These are phyloP conservation scores for Drosophila tripunctata DNA, from an alignment of 2,888 invertebrate genomes.

Conservation along the genomic window DNA sequence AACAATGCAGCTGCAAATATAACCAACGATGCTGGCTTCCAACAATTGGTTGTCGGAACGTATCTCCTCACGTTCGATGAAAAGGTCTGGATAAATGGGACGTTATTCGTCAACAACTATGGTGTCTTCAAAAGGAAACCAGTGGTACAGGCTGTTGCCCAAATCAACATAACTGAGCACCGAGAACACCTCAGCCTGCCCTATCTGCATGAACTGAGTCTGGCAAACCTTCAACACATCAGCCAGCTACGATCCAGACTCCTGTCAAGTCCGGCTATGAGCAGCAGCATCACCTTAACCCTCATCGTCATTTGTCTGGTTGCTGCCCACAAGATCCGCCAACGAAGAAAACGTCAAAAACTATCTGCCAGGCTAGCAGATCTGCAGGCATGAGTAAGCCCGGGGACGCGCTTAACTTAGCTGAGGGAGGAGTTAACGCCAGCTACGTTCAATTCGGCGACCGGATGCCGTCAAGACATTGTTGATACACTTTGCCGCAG, in stretches of 20 bases:
- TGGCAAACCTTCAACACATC: not conserved
- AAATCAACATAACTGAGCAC: not conserved
- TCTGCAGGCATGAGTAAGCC: no score
- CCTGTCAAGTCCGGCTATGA: not conserved
- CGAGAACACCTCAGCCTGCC: not conserved
- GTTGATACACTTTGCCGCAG: not conserved
- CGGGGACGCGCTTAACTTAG: no score
- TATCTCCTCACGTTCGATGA: not conserved
- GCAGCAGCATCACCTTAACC: not conserved
- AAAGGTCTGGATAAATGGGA: not conserved
- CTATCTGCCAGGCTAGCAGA: no score
- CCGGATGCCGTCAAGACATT: not conserved
- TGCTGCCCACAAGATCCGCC: no score
- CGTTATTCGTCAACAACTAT: not conserved
- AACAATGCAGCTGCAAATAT: not conserved
- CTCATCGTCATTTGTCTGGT: no score
- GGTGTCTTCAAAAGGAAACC: no score
- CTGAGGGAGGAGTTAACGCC: not conserved
- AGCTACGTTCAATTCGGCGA: not conserved
- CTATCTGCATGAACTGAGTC: not conserved
- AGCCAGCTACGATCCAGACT: not conserved
- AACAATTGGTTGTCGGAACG: not conserved
- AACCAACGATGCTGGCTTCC: not conserved
- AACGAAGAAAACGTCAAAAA: no score
- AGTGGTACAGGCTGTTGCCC: no score